Evolutionary conservation across 2,113 vertebrate genomes (phyloP).

Genomic region (Typhlomys cinereus): DNA sequence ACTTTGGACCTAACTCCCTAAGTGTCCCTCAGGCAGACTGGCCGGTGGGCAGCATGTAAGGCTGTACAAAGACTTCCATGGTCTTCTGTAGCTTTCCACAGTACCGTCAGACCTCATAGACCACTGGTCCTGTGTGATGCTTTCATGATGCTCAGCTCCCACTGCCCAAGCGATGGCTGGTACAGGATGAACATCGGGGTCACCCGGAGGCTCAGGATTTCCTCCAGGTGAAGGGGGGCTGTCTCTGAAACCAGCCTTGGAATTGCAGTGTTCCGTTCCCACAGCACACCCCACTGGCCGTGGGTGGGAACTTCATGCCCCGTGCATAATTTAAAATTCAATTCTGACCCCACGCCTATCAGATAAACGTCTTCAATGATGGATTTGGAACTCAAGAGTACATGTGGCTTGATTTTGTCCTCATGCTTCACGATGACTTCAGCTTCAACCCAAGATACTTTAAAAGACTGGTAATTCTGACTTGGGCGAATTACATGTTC

Average conservation of each 20-base stretch:
- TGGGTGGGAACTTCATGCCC: neutral
- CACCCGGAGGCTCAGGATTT: neutral
- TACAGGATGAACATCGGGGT: neutral
- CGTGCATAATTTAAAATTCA: neutral
- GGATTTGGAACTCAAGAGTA: neutral
- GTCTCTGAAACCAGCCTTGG: neutral
- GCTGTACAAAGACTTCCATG: neutral
- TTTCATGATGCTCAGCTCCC: neutral
- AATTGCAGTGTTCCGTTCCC: slow-evolving; percentile 28
- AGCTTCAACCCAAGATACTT: neutral
- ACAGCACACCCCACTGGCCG: neutral
- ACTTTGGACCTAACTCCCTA: too few species aligned
- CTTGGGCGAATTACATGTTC: neutral
- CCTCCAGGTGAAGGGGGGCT: neutral
- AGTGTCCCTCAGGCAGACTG: neutral
- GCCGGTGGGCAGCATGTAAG: neutral
- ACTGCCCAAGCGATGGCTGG: neutral
- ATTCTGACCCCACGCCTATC: neutral
- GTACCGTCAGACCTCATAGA: neutral
- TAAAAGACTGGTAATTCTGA: neutral
- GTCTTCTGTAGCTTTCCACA: neutral
- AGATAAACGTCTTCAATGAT: neutral
- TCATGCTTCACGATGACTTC: neutral
- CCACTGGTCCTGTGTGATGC: neutral
- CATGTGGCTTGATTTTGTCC: neutral